phyloP scores from a whole-genome alignment of 1,140 invertebrate genomes.

The Oreohelix idahoensis region DNA sequence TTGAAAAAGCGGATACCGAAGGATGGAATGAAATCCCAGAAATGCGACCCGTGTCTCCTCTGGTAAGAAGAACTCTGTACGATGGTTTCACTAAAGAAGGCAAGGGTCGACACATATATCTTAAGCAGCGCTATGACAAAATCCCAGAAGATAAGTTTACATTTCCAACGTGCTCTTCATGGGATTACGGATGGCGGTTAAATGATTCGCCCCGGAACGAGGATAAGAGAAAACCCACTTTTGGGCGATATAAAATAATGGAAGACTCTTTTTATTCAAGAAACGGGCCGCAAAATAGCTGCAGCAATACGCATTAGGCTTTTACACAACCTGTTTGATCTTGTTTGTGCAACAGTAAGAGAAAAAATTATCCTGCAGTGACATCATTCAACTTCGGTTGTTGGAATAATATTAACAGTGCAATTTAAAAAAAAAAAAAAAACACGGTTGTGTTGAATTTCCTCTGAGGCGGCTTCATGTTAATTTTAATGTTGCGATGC shows the following conservation, averaged over 20 bases:
- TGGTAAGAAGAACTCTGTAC: conserved; percentile 59
- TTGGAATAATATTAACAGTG: too few species aligned
- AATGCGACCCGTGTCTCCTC: conserved; percentile 61
- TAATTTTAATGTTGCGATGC: too few species aligned
- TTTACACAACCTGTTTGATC: too few species aligned
- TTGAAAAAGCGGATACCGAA: conserved; percentile 23
- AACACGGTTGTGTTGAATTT: too few species aligned
- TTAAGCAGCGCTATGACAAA: conserved; percentile 56
- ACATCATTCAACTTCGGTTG: too few species aligned
- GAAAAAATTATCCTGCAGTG: too few species aligned
- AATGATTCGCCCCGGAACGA: conserved; percentile 66
- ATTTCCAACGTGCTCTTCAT: conserved; percentile 69
- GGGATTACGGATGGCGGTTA: conserved; percentile 72
- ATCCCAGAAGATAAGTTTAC: conserved; percentile 70
- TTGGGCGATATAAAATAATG: conserved; percentile 66
- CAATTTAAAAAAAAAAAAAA: too few species aligned
- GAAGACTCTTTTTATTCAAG: conserved; percentile 71
- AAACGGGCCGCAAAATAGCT: conserved; percentile 60
- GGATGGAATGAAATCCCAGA: conserved; percentile 35
- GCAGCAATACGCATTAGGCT: neutral
- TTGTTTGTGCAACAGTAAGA: too few species aligned
- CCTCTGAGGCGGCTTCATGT: too few species aligned
- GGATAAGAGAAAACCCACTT: conserved; percentile 66
- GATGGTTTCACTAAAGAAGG: conserved; percentile 71
- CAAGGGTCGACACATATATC: conserved; percentile 69